These are phyloP conservation scores for Chloroceryle amazona DNA, from an alignment of 2,797 vertebrate species.

Conservation along the genomic window DNA sequence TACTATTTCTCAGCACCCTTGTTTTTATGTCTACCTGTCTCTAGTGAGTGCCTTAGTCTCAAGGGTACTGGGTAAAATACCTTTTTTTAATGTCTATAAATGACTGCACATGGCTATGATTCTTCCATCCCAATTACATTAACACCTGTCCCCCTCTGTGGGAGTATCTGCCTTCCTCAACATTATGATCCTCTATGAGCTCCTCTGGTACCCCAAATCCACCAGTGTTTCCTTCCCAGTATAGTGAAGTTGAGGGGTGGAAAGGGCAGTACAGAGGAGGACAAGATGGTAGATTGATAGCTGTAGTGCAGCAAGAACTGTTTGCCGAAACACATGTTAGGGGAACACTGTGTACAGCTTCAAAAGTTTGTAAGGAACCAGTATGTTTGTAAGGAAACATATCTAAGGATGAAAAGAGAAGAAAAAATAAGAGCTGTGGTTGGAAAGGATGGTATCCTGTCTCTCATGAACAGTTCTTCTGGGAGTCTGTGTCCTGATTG, in stretches of 20 bases:
- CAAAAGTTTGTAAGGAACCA: background rate
- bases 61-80: background rate
- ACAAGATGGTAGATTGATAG: background rate
- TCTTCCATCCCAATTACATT: background rate
- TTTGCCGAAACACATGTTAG: background rate
- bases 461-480: background rate
- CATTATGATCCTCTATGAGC: background rate
- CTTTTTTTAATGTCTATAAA: background rate
- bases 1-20: background rate
- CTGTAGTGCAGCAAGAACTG: background rate
- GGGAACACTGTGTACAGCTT: background rate
- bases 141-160: background rate
- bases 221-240: background rate
- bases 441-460: background rate
- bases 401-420: background rate
- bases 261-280: background rate
- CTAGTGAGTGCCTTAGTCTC: background rate
- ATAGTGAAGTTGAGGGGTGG: background rate
- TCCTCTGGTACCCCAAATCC: background rate
- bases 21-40: background rate
- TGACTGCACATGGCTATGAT: background rate
- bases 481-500: background rate
- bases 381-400: background rate
- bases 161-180: background rate
- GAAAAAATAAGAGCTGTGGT: background rate